Conservation (phyloP, 2,888 invertebrate species). For the Osedax frankpressi region DNA sequence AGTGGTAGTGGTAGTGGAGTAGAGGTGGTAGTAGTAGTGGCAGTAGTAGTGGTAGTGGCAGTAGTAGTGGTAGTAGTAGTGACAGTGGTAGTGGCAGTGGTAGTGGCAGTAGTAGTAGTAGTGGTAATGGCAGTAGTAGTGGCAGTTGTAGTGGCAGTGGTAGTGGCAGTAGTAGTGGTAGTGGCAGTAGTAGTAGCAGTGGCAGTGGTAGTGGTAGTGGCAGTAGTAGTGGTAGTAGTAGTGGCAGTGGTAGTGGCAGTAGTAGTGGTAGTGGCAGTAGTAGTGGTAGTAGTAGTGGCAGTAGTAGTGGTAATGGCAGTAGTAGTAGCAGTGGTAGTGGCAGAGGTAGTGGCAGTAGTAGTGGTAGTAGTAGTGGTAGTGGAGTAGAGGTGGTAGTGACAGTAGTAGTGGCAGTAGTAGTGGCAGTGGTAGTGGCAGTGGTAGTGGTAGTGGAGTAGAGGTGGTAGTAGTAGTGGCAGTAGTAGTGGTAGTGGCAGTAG, state of each 20-base stretch:
- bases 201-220: not conserved
- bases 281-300: not conserved
- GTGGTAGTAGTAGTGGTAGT: not conserved
- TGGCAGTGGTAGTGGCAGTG: not conserved
- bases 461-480: not conserved
- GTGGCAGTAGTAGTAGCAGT: not conserved
- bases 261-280: not conserved
- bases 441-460: not conserved
- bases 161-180: not conserved
- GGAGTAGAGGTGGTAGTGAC: too few species aligned
- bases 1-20: not conserved
- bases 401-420: not conserved
- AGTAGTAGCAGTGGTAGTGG: not conserved
- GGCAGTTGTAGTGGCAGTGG: not conserved
- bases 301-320: too few species aligned
- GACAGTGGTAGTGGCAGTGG: not conserved
- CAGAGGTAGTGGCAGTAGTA: not conserved
- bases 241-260: not conserved
- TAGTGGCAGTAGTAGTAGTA: not conserved
- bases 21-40: not conserved
- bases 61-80: too few species aligned
- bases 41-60: not conserved
- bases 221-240: not conserved
- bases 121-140: too few species aligned
- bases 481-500: not conserved